These are phyloP conservation scores for Nebria salina DNA, from an alignment of 2,888 invertebrate species.

Conservation along the genomic window DNA sequence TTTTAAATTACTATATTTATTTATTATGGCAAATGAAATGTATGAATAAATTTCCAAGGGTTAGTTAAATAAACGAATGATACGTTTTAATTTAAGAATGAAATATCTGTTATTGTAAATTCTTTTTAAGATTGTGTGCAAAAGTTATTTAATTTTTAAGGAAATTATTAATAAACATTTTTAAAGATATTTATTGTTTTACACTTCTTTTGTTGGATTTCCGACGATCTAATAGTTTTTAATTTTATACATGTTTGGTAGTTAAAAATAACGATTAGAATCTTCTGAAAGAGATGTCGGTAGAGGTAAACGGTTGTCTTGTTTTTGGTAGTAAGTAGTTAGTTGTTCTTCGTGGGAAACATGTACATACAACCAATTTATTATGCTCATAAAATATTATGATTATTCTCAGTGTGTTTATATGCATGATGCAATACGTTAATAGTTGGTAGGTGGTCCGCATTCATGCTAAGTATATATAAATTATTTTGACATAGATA, in stretches of 20 bases:
- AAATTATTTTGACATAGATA: constrained; percentile 18
- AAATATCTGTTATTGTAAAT: too few species aligned
- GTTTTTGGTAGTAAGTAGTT: not conserved
- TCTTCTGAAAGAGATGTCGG: not conserved
- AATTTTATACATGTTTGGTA: not conserved
- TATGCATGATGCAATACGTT: constrained; percentile 34
- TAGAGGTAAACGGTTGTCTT: not conserved
- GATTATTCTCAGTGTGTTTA: constrained; percentile 25
- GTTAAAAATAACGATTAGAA: not conserved
- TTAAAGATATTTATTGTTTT: too few species aligned
- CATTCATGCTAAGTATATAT: constrained; percentile 22
- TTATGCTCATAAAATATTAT: constrained; percentile 38
- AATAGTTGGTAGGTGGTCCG: constrained; percentile 30
- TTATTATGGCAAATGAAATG: too few species aligned
- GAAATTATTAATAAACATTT: too few species aligned
- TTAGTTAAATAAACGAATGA: too few species aligned
- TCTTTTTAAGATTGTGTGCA: too few species aligned
- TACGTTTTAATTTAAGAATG: too few species aligned
- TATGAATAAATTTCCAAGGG: too few species aligned
- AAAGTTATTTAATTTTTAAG: too few species aligned
- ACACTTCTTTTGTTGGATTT: too few species aligned
- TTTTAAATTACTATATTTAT: too few species aligned
- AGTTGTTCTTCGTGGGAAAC: constrained; percentile 26
- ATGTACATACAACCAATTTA: constrained; percentile 26
- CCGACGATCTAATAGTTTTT: not conserved